Percentiles rank a stretch among this genome's conserved stretches.
phyloP scores from a whole-genome alignment of 2,113 vertebrate species.

The Dipodomys spectabilis region DNA sequence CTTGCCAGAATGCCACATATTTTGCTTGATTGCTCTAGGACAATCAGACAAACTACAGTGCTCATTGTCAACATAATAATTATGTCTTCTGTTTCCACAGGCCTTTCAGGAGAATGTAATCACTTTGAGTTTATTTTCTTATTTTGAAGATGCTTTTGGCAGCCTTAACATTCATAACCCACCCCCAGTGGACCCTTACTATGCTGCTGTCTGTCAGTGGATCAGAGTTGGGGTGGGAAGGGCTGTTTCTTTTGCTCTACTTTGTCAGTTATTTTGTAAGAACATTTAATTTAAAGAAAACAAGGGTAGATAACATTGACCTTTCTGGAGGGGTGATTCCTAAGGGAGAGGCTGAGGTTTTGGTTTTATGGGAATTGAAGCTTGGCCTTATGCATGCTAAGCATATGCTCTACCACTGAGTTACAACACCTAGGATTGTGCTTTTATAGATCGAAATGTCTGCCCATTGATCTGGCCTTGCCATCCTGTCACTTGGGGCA shows the following conservation, averaged over 20 bases:
- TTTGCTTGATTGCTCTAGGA: conserved; percentile 35
- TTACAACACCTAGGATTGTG: background rate
- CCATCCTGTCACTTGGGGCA: background rate
- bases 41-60: background rate
- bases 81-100: conserved; percentile 38
- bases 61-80: background rate
- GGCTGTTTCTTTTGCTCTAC: background rate
- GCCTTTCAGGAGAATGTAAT: background rate
- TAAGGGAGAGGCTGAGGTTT: background rate
- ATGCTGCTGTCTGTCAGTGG: background rate
- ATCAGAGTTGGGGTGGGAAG: background rate
- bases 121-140: background rate
- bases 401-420: background rate
- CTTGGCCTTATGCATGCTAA: background rate
- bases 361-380: background rate
- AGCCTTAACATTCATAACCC: background rate
- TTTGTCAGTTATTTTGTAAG: conserved; percentile 33
- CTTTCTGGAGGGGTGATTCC: background rate
- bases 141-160: background rate
- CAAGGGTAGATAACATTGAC: background rate
- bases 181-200: background rate
- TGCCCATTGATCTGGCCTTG: background rate
- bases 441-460: background rate
- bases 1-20: background rate
- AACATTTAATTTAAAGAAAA: conserved; percentile 26